A percentile compares a stretch with the other conserved stretches of the same genome.
phyloP scores from a whole-genome alignment of 2,888 invertebrate genomes.

The Rugalucina vietnamica region DNA sequence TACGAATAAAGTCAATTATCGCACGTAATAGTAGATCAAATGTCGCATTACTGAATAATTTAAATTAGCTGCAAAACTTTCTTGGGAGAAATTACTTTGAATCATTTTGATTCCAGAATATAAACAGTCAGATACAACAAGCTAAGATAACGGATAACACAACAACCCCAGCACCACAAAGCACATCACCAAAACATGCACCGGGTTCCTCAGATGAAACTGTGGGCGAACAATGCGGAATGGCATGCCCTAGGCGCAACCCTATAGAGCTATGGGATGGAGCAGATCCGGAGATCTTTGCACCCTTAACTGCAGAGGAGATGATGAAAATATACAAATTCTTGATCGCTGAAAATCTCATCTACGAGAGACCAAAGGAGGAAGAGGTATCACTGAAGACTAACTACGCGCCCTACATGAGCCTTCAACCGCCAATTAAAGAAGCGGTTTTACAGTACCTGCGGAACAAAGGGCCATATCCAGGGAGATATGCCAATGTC shows the following conservation, averaged over 20 bases:
- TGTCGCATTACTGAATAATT: too few relatives aligned
- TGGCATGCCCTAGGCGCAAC: constrained; percentile 19
- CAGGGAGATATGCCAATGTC: constrained; percentile 50
- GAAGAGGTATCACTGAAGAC: constrained; percentile 49
- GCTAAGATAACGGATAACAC: neutral
- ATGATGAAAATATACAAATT: constrained; percentile 47
- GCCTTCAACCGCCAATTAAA: constrained; percentile 46
- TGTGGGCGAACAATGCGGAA: neutral
- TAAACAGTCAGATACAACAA: neutral
- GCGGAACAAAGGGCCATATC: constrained; percentile 11
- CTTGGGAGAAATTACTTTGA: too few relatives aligned
- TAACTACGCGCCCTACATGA: constrained; percentile 52
- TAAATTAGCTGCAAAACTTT: too few relatives aligned
- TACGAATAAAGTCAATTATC: too few relatives aligned
- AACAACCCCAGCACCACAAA: neutral
- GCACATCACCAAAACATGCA: neutral
- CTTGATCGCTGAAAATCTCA: constrained; percentile 33
- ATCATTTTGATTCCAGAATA: neutral
- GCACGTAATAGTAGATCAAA: too few relatives aligned
- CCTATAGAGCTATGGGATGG: constrained; percentile 46
- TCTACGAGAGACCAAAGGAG: constrained; percentile 31
- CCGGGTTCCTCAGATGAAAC: neutral
- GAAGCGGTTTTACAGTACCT: constrained; percentile 36
- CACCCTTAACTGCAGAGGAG: constrained; percentile 52
- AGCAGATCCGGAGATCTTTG: constrained; percentile 46